These are phyloP conservation scores for Xylocopa sonorina DNA, from an alignment of 1,140 invertebrate species.

Conservation along the genomic window DNA sequence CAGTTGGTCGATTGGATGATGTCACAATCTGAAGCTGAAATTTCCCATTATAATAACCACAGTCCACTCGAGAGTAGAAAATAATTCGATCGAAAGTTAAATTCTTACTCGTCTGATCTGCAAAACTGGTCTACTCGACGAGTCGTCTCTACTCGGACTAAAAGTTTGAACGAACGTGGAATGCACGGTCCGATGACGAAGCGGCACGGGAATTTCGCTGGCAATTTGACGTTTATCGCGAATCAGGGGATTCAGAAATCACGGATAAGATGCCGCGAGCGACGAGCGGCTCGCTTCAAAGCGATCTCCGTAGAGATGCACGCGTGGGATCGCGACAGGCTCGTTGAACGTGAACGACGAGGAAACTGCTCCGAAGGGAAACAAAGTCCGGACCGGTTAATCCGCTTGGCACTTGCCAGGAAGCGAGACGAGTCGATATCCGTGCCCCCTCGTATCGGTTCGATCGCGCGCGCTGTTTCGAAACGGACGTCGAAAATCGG, in stretches of 20 bases:
- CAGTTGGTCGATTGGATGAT: too few relatives aligned
- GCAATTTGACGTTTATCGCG: constrained; percentile 17
- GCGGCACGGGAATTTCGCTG: neutral
- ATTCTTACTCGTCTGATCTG: too few relatives aligned
- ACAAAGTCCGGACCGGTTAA: constrained; percentile 35
- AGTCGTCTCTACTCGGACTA: too few relatives aligned
- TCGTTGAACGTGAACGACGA: constrained; percentile 14
- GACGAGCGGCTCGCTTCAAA: constrained; percentile 52
- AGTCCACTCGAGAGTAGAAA: too few relatives aligned
- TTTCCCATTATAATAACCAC: too few relatives aligned
- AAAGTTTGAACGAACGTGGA: neutral
- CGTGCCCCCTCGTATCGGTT: neutral
- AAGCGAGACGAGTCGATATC: constrained; percentile 37
- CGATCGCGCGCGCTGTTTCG: neutral
- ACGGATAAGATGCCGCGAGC: neutral
- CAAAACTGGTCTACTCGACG: too few relatives aligned
- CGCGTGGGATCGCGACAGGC: constrained; percentile 48
- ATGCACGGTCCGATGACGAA: neutral
- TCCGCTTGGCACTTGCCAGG: constrained; percentile 9
- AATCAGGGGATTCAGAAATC: constrained; percentile 20
- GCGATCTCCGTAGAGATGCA: constrained; percentile 30
- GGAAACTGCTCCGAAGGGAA: constrained; percentile 26
- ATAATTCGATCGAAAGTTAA: too few relatives aligned
- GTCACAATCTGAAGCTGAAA: too few relatives aligned
- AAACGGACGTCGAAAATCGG: constrained; percentile 41